A percentile compares a stretch with the other conserved stretches of the same genome.
phyloP scores from a whole-genome alignment of 2,797 vertebrate species.

The Phataginus tricuspis region DNA sequence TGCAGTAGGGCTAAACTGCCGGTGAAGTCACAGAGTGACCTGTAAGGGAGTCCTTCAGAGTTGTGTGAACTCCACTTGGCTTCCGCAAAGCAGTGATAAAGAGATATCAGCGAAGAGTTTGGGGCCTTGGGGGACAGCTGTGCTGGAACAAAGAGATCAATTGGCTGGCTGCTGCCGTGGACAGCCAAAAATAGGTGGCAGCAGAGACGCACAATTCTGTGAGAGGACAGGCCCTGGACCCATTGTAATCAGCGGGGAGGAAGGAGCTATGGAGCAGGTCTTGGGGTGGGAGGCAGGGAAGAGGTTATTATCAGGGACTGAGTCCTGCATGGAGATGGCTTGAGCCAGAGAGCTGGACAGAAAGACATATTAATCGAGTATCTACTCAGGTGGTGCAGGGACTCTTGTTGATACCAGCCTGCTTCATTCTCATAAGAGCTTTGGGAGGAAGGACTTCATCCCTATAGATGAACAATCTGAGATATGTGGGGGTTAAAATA shows the following conservation, averaged over 20 bases:
- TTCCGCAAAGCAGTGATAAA: background rate
- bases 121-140: background rate
- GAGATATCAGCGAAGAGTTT: slow-evolving; percentile 24
- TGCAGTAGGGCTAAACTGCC: background rate
- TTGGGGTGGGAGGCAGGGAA: background rate
- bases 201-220: background rate
- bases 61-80: background rate
- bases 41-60: slow-evolving; percentile 16
- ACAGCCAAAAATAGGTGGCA: background rate
- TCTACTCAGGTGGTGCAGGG: background rate
- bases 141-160: slow-evolving; percentile 9
- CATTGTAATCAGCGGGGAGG: background rate
- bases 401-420: background rate
- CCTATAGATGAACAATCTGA: background rate
- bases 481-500: background rate
- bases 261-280: background rate
- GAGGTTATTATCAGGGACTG: background rate
- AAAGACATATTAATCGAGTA: background rate
- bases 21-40: background rate
- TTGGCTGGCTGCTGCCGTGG: background rate
- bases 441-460: background rate
- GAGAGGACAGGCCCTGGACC: background rate
- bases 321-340: background rate
- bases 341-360: background rate
- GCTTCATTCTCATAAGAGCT: background rate